phyloP scores from a whole-genome alignment of 1,140 invertebrate species.

The Pseudoatta argentina region DNA sequence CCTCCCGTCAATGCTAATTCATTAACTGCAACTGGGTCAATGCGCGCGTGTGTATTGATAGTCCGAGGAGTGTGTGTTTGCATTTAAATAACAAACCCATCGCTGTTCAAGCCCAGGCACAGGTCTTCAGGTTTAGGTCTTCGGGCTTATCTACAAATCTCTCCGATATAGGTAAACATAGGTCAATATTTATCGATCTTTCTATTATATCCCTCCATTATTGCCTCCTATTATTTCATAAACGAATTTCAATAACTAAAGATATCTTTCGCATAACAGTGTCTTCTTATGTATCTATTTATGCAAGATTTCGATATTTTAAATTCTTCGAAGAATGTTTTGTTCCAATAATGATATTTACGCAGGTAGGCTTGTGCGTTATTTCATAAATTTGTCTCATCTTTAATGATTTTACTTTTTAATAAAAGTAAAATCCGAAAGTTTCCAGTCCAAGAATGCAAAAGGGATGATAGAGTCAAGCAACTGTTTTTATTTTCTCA shows the following conservation, averaged over 20 bases:
- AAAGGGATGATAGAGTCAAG: no score
- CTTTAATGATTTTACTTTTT: neutral
- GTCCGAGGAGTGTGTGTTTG: slow-evolving; percentile 2
- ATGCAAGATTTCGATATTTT: no score
- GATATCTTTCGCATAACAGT: neutral
- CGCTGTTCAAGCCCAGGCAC: neutral
- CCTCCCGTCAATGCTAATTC: slow-evolving; percentile 50
- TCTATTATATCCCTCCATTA: neutral
- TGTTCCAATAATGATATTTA: neutral
- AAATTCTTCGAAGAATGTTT: no score
- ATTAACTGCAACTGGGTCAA: slow-evolving; percentile 45
- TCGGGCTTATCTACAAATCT: slow-evolving; percentile 13
- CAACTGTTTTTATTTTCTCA: neutral
- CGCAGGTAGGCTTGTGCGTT: neutral
- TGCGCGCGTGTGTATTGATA: slow-evolving; percentile 1
- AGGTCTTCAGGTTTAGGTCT: neutral
- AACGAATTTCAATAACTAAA: neutral
- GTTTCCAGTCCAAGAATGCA: neutral
- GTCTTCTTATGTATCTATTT: neutral
- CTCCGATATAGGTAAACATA: neutral
- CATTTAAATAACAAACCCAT: slow-evolving; percentile 57
- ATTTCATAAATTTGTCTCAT: neutral
- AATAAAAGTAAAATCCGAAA: neutral
- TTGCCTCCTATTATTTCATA: neutral
- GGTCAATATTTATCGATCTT: neutral